A percentile compares a stretch with the other conserved stretches of the same genome.
These are phyloP conservation scores for Phymorhynchus buccinoides DNA, from an alignment of 1,140 invertebrate genomes.

Conservation along the genomic window DNA sequence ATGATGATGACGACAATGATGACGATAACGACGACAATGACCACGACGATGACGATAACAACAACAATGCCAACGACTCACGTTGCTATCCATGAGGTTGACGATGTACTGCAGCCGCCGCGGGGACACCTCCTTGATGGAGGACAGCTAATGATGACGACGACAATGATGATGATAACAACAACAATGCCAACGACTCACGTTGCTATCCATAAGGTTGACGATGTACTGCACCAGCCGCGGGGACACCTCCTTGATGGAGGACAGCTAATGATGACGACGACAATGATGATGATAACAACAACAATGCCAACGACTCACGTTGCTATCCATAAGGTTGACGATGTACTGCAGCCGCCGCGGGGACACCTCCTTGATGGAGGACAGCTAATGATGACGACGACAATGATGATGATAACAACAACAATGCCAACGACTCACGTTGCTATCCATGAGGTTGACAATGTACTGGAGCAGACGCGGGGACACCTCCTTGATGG, in stretches of 20 bases:
- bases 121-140: conserved; percentile 85
- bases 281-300: too few relatives aligned
- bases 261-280: conserved; percentile 89
- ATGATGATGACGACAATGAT: too few relatives aligned
- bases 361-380: conserved; percentile 85
- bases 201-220: conserved; percentile 87
- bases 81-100: conserved; percentile 87
- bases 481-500: conserved; percentile 85
- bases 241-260: conserved; percentile 85
- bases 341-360: conserved; percentile 85
- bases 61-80: too few relatives aligned
- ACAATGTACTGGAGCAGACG: conserved; percentile 85
- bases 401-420: too few relatives aligned
- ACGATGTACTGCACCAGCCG: conserved; percentile 85
- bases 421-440: too few relatives aligned
- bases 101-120: conserved; percentile 85
- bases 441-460: conserved; percentile 87
- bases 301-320: too few relatives aligned
- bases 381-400: conserved; percentile 89
- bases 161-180: too few relatives aligned
- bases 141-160: conserved; percentile 89
- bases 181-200: too few relatives aligned
- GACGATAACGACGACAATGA: too few relatives aligned
- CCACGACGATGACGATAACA: too few relatives aligned
- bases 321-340: conserved; percentile 87